These are phyloP conservation scores for Conistra vaccinii DNA, from an alignment of 2,888 invertebrate species.

Conservation along the genomic window DNA sequence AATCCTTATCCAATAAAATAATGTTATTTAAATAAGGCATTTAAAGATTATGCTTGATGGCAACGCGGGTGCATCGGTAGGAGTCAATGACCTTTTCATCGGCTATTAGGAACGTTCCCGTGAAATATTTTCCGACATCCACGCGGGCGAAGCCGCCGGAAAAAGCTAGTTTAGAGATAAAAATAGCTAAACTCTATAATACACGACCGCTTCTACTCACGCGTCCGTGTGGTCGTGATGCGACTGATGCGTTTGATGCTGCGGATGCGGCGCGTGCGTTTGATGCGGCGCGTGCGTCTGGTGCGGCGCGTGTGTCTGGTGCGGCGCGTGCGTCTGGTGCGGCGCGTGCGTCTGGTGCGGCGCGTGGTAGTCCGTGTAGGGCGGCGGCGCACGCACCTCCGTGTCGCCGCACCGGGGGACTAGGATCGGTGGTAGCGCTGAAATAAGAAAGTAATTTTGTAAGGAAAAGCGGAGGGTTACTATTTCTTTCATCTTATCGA, in stretches of 20 bases:
- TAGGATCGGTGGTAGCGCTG: slow-evolving; percentile 94
- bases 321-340: slow-evolving; percentile 72
- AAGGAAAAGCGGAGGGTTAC: not conserved
- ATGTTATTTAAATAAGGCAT: no score
- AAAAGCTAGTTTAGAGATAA: not conserved
- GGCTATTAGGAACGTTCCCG: no score
- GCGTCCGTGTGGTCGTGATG: slow-evolving; percentile 82
- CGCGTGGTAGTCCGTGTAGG: slow-evolving; percentile 84
- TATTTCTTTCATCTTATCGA: no score
- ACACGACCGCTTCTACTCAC: slow-evolving; percentile 72
- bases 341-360: slow-evolving; percentile 66
- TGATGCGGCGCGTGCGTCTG: slow-evolving; percentile 61
- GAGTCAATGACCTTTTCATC: no score
- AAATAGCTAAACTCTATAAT: slow-evolving; percentile 3
- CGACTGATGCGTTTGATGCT: slow-evolving; percentile 60
- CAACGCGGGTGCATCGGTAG: no score
- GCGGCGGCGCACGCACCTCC: slow-evolving; percentile 86
- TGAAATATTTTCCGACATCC: no score
- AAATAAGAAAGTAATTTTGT: not conserved
- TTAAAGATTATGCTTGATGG: no score
- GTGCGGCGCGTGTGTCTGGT: slow-evolving; percentile 57
- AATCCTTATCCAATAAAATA: no score
- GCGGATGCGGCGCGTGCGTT: slow-evolving; percentile 65
- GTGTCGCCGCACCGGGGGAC: slow-evolving; percentile 92
- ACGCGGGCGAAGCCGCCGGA: no score